Evolutionary conservation across 2,797 vertebrate species (phyloP).

Genomic region (Toxotes lorentzi): DNA sequence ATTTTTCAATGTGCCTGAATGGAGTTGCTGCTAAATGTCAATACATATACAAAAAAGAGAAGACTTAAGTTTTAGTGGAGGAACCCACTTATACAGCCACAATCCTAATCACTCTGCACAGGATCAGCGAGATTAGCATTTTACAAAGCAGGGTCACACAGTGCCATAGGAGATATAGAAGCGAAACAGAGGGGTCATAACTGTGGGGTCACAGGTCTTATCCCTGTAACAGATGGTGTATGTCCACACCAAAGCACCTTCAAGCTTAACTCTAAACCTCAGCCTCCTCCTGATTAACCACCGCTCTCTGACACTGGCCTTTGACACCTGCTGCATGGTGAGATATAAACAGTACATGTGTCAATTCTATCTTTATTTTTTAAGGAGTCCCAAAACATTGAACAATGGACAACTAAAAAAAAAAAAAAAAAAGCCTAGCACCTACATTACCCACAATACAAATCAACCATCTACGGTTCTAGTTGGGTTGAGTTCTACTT

Average conservation of each 20-base stretch:
- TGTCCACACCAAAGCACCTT: not conserved
- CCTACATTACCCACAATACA: not conserved
- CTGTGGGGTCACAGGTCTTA: conserved; percentile 16
- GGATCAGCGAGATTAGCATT: conserved; percentile 27
- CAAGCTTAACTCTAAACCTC: not conserved
- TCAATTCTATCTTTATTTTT: not conserved
- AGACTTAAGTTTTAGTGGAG: conserved; percentile 1
- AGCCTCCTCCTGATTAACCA: not conserved
- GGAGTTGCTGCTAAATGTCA: not conserved
- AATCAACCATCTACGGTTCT: not conserved
- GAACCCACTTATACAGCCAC: not conserved
- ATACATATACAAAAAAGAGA: not conserved
- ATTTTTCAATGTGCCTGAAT: not conserved
- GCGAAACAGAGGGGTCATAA: not conserved
- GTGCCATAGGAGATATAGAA: not conserved
- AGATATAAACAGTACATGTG: not conserved
- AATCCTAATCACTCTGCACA: not conserved
- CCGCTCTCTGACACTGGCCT: not conserved
- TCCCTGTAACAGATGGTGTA: conserved; percentile 14
- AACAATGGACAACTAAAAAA: too few species aligned
- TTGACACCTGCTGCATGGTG: not conserved
- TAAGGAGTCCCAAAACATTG: not conserved
- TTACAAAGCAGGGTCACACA: conserved; percentile 17
- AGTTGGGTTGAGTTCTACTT: too few species aligned
- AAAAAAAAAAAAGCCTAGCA: not conserved